Conservation (phyloP, 1,140 invertebrate species). For the Xylocopa sonorina region DNA sequence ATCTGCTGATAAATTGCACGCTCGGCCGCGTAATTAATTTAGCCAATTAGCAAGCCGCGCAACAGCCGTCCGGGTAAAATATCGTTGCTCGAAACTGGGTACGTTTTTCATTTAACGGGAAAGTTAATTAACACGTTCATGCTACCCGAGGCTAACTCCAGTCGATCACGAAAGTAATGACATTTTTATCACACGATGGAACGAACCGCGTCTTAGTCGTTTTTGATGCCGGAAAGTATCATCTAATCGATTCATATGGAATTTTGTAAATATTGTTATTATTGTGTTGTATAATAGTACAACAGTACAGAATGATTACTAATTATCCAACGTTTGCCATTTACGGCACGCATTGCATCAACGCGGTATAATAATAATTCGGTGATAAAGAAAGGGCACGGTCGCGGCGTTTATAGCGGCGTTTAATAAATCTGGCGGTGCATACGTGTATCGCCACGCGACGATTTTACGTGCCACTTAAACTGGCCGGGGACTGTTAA, state of each 20-base stretch:
- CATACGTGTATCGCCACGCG: neutral
- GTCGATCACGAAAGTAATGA: neutral
- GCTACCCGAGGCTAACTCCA: neutral
- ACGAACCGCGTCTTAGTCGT: no score
- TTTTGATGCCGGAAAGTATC: no score
- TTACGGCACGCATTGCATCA: no score
- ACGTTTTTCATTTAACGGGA: slow-evolving; percentile 18
- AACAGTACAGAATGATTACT: no score
- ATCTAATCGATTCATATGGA: no score
- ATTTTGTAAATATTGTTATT: no score
- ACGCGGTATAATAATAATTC: no score
- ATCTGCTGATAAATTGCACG: slow-evolving; percentile 26
- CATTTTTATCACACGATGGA: neutral
- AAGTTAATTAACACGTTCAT: slow-evolving; percentile 15
- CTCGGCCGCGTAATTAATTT: slow-evolving; percentile 30
- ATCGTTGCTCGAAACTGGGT: neutral
- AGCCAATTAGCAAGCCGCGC: slow-evolving; percentile 30
- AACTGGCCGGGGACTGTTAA: neutral
- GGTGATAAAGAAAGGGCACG: neutral
- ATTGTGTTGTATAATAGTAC: no score
- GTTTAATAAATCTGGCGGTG: neutral
- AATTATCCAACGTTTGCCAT: no score
- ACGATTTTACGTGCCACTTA: neutral
- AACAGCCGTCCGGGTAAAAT: slow-evolving; percentile 1
- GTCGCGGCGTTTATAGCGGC: neutral